Conservation (phyloP, 2,113 vertebrate species). For the Setophaga petechia region DNA sequence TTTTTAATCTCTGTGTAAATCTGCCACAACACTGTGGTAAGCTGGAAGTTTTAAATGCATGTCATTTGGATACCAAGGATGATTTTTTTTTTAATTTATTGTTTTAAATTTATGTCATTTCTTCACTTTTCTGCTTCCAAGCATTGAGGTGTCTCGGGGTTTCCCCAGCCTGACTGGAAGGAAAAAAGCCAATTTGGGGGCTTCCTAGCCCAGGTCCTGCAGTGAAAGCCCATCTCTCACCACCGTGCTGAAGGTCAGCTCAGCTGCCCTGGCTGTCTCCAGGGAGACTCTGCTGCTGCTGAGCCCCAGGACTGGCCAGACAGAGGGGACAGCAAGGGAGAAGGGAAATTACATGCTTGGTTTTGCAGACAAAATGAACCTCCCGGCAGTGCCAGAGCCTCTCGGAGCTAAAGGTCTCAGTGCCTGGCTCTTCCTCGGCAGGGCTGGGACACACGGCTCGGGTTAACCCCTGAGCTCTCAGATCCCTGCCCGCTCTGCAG, state of each 20-base stretch:
- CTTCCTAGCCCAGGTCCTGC: neutral
- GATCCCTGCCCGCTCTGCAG: neutral
- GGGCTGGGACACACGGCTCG: neutral
- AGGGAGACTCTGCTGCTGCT: neutral
- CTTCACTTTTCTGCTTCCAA: neutral
- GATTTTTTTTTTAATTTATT: neutral
- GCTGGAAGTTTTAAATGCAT: neutral
- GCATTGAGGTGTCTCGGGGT: neutral
- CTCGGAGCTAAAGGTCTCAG: neutral
- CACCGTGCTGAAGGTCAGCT: neutral
- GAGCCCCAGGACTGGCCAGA: neutral
- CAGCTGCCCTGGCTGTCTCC: neutral
- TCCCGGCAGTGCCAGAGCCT: neutral
- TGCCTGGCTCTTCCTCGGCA: neutral
- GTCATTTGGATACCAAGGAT: neutral
- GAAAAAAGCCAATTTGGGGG: neutral
- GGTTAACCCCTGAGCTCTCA: neutral
- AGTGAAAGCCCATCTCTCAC: neutral
- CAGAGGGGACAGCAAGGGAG: neutral
- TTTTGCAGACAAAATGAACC: constrained; percentile 37
- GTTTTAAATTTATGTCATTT: fast-evolving
- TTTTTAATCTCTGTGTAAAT: neutral
- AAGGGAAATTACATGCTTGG: constrained; percentile 31
- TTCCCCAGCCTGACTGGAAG: neutral
- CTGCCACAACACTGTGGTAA: neutral